Percentiles rank a stretch among this genome's conserved stretches.
Evolutionary conservation across 1,140 invertebrate genomes (phyloP).

Genomic region (Zaprionus kolodkinae): DNA sequence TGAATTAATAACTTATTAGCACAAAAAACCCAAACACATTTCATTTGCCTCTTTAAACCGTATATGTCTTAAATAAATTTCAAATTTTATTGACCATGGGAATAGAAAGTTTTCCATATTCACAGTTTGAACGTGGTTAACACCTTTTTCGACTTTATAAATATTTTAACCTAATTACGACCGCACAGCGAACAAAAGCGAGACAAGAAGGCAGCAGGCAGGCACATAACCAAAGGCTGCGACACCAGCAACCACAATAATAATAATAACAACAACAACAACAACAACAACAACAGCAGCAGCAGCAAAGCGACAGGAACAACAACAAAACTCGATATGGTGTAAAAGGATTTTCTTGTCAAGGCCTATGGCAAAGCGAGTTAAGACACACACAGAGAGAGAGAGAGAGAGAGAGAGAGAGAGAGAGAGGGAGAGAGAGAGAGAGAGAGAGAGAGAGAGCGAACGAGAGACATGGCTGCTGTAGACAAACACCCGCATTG

Average conservation of each 20-base stretch:
- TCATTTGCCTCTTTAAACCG: background rate
- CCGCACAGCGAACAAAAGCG: constrained; percentile 47
- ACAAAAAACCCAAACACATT: background rate
- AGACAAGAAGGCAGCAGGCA: constrained; percentile 24
- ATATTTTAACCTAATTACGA: constrained; percentile 67
- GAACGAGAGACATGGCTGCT: background rate
- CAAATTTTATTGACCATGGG: constrained; percentile 7
- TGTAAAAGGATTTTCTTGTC: constrained; percentile 78
- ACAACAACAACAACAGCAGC: constrained; percentile 22
- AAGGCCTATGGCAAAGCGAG: constrained; percentile 59
- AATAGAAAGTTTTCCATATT: constrained; percentile 11
- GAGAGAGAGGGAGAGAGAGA: too few species aligned
- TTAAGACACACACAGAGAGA: constrained; percentile 48
- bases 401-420: background rate
- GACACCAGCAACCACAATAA: constrained; percentile 21
- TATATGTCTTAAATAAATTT: background rate
- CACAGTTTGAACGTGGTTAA: constrained; percentile 14
- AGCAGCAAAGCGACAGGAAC: constrained; percentile 35
- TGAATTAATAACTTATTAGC: too few species aligned
- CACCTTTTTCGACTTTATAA: constrained; percentile 39
- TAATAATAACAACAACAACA: constrained; percentile 14
- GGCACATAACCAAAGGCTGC: constrained; percentile 23
- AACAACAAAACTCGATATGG: constrained; percentile 61
- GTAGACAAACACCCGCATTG: constrained; percentile 21
- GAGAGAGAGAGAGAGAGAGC: background rate